Base-by-base conservation (phyloP, 2,888 invertebrate genomes). In the Noctua janthe region DNA sequence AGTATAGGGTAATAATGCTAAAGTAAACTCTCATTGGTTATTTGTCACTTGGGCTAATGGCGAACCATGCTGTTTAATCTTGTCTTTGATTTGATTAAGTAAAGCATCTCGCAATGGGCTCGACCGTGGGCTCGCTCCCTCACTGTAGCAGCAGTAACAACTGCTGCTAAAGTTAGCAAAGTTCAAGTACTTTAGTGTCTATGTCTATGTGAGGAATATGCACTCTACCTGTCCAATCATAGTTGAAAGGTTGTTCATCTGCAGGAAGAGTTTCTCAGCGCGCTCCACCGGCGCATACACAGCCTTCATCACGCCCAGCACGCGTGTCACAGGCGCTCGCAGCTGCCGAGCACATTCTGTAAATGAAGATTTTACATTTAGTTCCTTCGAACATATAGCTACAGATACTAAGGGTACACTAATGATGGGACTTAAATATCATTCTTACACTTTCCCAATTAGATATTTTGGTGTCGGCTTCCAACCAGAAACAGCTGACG, bases 231-330 rank as follows among this genome's bases (percentile, higher is more conserved):
- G 98, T 91, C 98, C 97, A 62, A 97, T 96, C 97, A 98, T 97
- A 81, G 97, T 97, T 74, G 98, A 98, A 23, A 98, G 96, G 90
- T 98, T 98, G 80, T 97, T 97, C 98, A 98, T 98, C 90, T 97
- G 97, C 90, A 98, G 95, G 91, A 98, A 98, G 43, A 97, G 93
- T 82, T 95, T 97, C 93, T 98, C 98, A 71, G 97, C 97, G 82
- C 97, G 97, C 81, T 98, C 98, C 49, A 98, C 91, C 0, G 98
- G 98, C 59, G 97, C 95, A 91, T 98, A 98, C 56, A 97, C 92
- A 84, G 95, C 95, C 91, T 91, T 95, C 86, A 92, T 94, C 74
- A 95, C 90, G 2, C 89, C 86, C 62, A 95, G 76, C 29, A 92
- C 91, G 70, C 91, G 89, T 2, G 91, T 88, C 6, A 92, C 89